phyloP scores from a whole-genome alignment of 2,797 vertebrate genomes.

The Enteromius thamalakanensis region DNA sequence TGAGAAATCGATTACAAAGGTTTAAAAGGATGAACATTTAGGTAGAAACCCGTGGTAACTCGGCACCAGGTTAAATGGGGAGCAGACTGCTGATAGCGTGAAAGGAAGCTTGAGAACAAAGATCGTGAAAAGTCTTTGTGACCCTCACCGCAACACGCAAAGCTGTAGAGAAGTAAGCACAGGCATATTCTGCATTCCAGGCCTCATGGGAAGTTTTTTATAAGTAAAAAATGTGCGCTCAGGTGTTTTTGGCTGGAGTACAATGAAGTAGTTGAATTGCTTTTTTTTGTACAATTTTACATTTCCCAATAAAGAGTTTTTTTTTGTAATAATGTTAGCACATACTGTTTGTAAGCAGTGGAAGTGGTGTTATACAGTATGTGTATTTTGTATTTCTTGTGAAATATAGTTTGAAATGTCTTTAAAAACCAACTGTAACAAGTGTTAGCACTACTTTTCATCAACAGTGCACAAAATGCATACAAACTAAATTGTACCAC shows the following conservation, averaged over 20 bases:
- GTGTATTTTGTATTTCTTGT: neutral
- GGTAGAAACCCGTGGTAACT: neutral
- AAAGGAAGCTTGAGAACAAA: conserved; percentile 4
- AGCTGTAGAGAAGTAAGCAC: neutral
- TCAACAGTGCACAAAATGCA: neutral
- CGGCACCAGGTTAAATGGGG: conserved; percentile 12
- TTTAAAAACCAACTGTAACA: neutral
- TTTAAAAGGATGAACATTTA: conserved; percentile 22
- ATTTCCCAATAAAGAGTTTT: neutral
- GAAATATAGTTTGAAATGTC: neutral
- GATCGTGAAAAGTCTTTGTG: neutral
- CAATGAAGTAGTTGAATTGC: neutral
- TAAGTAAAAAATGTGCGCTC: neutral
- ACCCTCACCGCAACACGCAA: neutral
- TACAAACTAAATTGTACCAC: neutral
- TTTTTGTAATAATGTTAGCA: neutral
- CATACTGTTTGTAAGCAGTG: neutral
- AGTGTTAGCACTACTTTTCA: neutral
- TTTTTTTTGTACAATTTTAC: neutral
- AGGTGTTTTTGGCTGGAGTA: neutral
- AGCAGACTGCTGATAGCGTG: neutral
- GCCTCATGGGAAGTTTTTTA: neutral
- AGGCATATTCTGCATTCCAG: neutral
- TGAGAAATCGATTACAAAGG: conserved; percentile 30
- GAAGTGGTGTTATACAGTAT: neutral